phyloP scores from a whole-genome alignment of 2,888 invertebrate species.

The Drosophila paranaensis region DNA sequence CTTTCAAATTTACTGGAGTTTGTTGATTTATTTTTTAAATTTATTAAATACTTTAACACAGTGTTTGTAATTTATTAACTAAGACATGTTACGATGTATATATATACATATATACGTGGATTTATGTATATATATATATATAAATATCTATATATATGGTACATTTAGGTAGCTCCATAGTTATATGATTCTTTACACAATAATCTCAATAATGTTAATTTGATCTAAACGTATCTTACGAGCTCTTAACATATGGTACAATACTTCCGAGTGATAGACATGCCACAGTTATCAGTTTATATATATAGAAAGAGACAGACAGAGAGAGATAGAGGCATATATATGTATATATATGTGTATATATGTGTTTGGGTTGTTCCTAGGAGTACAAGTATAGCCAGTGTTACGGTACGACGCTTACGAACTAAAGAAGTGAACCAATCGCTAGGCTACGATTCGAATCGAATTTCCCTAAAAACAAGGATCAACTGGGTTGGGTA shows the following conservation, averaged over 20 bases:
- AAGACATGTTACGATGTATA: slow-evolving; percentile 63
- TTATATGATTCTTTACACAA: slow-evolving; percentile 54
- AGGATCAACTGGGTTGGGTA: slow-evolving; percentile 10
- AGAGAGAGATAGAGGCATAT: slow-evolving; percentile 29
- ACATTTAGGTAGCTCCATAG: slow-evolving; percentile 63
- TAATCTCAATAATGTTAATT: slow-evolving; percentile 69
- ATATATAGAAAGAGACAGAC: slow-evolving; percentile 14
- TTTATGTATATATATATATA: slow-evolving; percentile 43
- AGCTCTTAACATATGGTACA: slow-evolving; percentile 64
- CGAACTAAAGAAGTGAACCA: slow-evolving; percentile 37
- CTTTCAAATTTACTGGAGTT: slow-evolving; percentile 35
- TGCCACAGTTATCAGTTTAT: slow-evolving; percentile 15
- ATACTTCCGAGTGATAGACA: slow-evolving; percentile 49
- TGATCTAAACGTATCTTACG: slow-evolving; percentile 63
- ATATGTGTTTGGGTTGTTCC: slow-evolving; percentile 1
- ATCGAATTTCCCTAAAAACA: slow-evolving; percentile 44
- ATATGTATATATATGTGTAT: slow-evolving; percentile 8
- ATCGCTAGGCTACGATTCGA: slow-evolving; percentile 32
- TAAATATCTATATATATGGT: slow-evolving; percentile 34
- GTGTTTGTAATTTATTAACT: slow-evolving; percentile 77
- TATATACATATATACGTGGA: slow-evolving; percentile 9
- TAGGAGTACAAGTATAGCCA: slow-evolving; percentile 22
- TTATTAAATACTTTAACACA: slow-evolving; percentile 81
- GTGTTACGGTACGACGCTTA: slow-evolving; percentile 30
- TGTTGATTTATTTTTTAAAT: slow-evolving; percentile 42